phyloP scores from a whole-genome alignment of 2,797 vertebrate genomes.

The Melanotaenia pygmaea region DNA sequence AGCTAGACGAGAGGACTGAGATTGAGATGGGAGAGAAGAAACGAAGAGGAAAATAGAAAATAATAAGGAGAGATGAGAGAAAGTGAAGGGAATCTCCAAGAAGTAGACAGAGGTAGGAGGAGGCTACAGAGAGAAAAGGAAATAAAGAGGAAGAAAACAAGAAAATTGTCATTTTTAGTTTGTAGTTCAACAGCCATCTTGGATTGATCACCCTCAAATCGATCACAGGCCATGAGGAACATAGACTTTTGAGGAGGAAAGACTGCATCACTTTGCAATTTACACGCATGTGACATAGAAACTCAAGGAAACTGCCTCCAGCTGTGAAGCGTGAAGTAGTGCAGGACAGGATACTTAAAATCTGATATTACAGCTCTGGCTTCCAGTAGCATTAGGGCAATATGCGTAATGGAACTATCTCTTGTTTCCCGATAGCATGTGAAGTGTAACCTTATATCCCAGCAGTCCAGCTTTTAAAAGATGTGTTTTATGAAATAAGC shows the following conservation, averaged over 20 bases:
- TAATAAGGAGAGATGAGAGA: slow-evolving; percentile 9
- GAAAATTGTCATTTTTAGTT: slow-evolving; percentile 59
- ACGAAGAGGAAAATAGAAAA: slow-evolving; percentile 26
- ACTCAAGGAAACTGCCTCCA: slow-evolving; percentile 67
- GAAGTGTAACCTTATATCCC: slow-evolving; percentile 22
- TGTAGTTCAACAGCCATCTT: slow-evolving; percentile 52
- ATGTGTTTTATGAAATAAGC: slow-evolving; percentile 27
- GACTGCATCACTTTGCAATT: slow-evolving; percentile 61
- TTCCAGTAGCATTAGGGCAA: slow-evolving; percentile 54
- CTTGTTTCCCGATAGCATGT: slow-evolving; percentile 34
- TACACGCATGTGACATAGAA: slow-evolving; percentile 65
- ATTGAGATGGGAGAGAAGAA: neutral
- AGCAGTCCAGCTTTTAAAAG: slow-evolving; percentile 18
- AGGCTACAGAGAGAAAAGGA: neutral
- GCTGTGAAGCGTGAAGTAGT: slow-evolving; percentile 65
- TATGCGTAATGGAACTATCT: slow-evolving; percentile 38
- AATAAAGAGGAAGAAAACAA: slow-evolving; percentile 8
- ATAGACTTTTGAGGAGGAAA: slow-evolving; percentile 52
- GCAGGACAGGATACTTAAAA: slow-evolving; percentile 47
- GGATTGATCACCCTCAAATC: slow-evolving; percentile 71
- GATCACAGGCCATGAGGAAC: slow-evolving; percentile 64
- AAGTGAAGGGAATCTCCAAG: slow-evolving; percentile 16
- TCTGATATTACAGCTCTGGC: slow-evolving; percentile 57
- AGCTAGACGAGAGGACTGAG: slow-evolving; percentile 31
- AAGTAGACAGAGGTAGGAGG: neutral